phyloP scores from a whole-genome alignment of 2,888 invertebrate genomes.

The Dysmachus trigonus region DNA sequence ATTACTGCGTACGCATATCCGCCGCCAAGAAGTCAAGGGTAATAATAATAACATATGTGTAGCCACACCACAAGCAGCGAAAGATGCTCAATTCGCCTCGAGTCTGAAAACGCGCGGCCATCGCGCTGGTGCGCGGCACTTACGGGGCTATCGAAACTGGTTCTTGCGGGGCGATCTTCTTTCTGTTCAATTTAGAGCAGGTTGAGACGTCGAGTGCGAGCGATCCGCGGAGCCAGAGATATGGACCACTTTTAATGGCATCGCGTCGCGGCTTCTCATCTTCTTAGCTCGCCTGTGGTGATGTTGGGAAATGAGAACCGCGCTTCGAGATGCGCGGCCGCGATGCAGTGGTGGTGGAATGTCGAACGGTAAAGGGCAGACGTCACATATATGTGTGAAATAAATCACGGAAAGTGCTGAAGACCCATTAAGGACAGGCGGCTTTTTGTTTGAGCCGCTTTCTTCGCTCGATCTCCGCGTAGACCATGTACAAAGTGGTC shows the following conservation, averaged over 20 bases:
- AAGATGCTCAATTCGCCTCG: background rate
- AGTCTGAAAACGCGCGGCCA: background rate
- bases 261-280: constrained; percentile 5
- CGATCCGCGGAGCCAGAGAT: background rate
- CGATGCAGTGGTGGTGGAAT: background rate
- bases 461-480: background rate
- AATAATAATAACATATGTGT: background rate
- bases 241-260: constrained; percentile 34
- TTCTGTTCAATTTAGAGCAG: constrained; percentile 38
- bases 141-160: constrained; percentile 41
- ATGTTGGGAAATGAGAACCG: constrained; percentile 12
- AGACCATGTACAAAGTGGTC: background rate
- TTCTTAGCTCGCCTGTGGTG: background rate
- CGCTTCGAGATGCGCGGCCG: background rate
- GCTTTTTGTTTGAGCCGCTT: constrained; percentile 1
- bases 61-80: background rate
- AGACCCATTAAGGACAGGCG: constrained; percentile 45
- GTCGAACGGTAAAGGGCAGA: constrained; percentile 26
- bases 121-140: background rate
- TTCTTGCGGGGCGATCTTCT: constrained; percentile 12
- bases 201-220: background rate
- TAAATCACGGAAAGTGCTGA: constrained; percentile 49
- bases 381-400: constrained; percentile 46
- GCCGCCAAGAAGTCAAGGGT: background rate
- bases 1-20: constrained; percentile 3